Base-by-base conservation (phyloP, 53 echinoderm and acorn worm genomes). In the Mesocentrotus franciscanus region DNA sequence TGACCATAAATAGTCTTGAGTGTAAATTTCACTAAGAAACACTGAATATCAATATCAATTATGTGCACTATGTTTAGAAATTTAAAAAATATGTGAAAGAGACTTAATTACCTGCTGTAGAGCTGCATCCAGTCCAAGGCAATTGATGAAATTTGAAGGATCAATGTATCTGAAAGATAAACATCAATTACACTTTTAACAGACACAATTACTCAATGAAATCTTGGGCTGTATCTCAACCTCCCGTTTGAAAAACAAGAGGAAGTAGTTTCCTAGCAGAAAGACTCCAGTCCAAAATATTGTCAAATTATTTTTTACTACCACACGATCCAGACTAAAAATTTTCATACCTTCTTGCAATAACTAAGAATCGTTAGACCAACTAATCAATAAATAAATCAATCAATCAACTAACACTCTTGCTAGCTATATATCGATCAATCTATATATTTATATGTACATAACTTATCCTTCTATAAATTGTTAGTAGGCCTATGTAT, bases 121-220 rank as follows among this genome's bases (percentile, higher is more conserved):
- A 27, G 99, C 99, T 74, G 99, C 97, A 95, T 99, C 99, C 8
- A 98, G 95, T 12, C 99, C 98, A 30, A 98, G 90, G 24, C 97
- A 99, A 68, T 97, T 96, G 85, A 99, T 97, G 57, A 99, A 97
- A 35, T 95, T 96, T 8, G 99, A 97, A 18, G 99, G 99, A 89
- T 99, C 99, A 57, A 99, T 99, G 89, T 99, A 99, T 56, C 99
- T 99, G 92, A 20, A 76, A 33, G 22, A 56, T 13, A 81, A 56
- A 49, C 15, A 35, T 29, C 16, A 16, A 68, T 22, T 68, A 68
- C 8, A 9, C 24, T 68, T 24, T 24, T 62, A 18, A 62, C 22
- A 68, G 8, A 68, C 68, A 8, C 24, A 68, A 24, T 26, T 7
- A 68, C 26, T 24, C 4, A 68, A 24, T 68, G 68, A 68, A 68